Base-by-base conservation (phyloP, 1,140 invertebrate genomes). In the Stratiolaelaps scimitus region DNA sequence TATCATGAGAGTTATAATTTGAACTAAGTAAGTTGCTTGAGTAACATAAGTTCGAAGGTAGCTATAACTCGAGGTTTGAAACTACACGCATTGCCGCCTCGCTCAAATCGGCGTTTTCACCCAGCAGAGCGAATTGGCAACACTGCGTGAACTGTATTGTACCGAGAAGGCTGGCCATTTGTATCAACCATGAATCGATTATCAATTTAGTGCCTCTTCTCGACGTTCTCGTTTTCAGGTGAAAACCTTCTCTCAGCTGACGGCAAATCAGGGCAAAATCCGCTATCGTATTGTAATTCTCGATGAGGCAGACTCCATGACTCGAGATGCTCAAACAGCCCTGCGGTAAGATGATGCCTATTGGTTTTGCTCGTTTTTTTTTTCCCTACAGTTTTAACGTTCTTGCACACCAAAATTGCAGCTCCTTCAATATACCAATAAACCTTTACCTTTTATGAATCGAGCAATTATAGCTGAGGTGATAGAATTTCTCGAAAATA, bases 291-390 rank as follows among this genome's bases (percentile, higher is more conserved):
- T 99, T 64, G 83, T 99, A 0, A 95, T 99, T 68, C 78, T 99
- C 46, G 96, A 99, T 78, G 96, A 99, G 80, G 95, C 95, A 0
- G 96, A 99, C 74, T 94, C 92, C 1, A 98, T 99, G 96, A 99
- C 95, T 15, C 66, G 65, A 19, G 73, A 75, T 64, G 81, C 82
- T 29, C 81, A 82, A 71, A 75, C 78, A 68, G 56, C 1, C 29
- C 26, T 65, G 1, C 64, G 53, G 15, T 40, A 10, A 40, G 34
- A 40, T 4, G 20, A 10, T 40, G 34, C 34, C 34, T 40, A 30
- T 13, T 20, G 23, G 19, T 66, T 66, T 29, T 2, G 34, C 23
- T 66, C 26, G 10, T 65, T 65, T 43, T 5, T 2, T 65, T 4
- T 65, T 10, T 53, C 2, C 43, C 13, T 23, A 46, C 30, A 23